phyloP scores from a whole-genome alignment of 1,140 invertebrate species.

The Coenobita brevimanus region DNA sequence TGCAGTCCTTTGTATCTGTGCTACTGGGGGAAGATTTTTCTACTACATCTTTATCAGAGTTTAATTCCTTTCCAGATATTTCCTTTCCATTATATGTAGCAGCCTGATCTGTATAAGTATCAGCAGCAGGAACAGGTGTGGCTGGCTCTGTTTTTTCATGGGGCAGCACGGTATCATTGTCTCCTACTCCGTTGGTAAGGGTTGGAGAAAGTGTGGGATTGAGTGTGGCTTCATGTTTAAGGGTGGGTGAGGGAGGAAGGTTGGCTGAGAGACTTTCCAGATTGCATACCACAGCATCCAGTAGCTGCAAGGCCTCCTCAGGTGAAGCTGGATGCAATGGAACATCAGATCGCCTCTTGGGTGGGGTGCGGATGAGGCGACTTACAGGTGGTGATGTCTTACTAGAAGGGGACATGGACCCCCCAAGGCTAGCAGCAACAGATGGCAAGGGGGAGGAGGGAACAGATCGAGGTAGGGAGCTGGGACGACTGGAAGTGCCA shows the following conservation, averaged over 20 bases:
- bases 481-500: neutral
- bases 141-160: too few species aligned
- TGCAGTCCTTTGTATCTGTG: too few species aligned
- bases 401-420: neutral
- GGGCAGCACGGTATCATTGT: too few species aligned
- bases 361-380: neutral
- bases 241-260: slow-evolving; percentile 11
- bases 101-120: too few species aligned
- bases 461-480: neutral
- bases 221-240: neutral
- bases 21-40: too few species aligned
- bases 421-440: neutral
- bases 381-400: neutral
- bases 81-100: too few species aligned
- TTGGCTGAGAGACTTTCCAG: slow-evolving; percentile 31
- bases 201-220: neutral
- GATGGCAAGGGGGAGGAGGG: neutral
- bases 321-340: neutral
- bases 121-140: too few species aligned
- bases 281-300: slow-evolving; percentile 38
- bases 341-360: neutral
- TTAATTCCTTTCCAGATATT: too few species aligned
- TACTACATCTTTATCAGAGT: too few species aligned
- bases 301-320: slow-evolving; percentile 33
- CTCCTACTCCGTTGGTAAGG: neutral